phyloP scores from a whole-genome alignment of 2,113 vertebrate species.

The Oryzias celebensis region DNA sequence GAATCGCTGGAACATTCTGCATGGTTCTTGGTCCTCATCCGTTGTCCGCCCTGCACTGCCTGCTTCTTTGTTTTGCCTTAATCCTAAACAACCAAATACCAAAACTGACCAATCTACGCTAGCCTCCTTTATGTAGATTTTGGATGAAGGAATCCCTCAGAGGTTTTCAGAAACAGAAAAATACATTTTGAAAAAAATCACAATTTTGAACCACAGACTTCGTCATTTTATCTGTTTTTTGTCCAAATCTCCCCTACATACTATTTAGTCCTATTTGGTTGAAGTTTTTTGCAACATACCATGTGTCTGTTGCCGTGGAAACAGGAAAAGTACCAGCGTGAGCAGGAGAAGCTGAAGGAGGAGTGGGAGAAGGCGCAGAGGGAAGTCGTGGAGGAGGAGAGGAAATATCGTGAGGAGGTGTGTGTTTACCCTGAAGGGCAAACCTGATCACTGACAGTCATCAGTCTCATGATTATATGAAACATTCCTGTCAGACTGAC shows the following conservation, averaged over 20 bases:
- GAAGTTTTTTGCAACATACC: constrained; percentile 45
- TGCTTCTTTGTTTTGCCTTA: constrained; percentile 37
- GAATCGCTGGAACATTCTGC: constrained; percentile 36
- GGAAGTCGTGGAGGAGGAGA: constrained; percentile 94
- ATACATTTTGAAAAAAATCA: neutral
- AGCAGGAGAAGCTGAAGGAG: constrained; percentile 93
- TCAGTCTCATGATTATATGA: too few species aligned
- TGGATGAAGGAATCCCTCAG: neutral
- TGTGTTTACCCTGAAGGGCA: constrained; percentile 4
- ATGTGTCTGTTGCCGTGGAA: constrained; percentile 62
- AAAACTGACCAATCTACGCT: neutral
- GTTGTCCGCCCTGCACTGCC: constrained; percentile 11
- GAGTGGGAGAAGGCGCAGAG: constrained; percentile 97
- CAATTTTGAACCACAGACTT: constrained; percentile 1
- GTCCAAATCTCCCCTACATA: constrained; percentile 5
- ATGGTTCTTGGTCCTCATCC: constrained; percentile 27
- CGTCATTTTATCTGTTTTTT: neutral
- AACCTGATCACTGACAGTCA: neutral
- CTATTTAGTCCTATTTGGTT: constrained; percentile 15
- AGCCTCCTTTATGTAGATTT: neutral
- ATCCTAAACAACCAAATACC: constrained; percentile 12
- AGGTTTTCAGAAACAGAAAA: neutral
- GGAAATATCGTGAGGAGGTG: constrained; percentile 96
- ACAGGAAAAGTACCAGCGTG: constrained; percentile 92
- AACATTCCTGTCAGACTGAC: too few species aligned